Percentiles rank a stretch among this genome's conserved stretches.
These are phyloP conservation scores for Calliopsis andreniformis DNA, from an alignment of 1,140 invertebrate species.

Conservation along the genomic window DNA sequence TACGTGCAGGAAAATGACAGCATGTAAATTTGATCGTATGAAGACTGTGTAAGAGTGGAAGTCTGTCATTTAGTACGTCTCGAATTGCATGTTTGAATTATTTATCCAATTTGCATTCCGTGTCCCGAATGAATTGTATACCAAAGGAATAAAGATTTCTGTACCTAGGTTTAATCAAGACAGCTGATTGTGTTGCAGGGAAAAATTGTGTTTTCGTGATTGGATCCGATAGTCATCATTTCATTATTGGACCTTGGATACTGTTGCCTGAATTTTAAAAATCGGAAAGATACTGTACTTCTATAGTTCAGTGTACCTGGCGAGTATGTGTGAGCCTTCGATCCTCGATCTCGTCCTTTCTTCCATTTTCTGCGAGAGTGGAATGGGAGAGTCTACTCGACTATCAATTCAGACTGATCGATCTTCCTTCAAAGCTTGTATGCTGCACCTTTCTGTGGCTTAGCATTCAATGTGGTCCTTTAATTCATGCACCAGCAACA, in stretches of 20 bases:
- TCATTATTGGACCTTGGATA: too few species aligned
- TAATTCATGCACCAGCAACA: background rate
- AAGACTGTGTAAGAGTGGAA: too few species aligned
- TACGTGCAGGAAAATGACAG: background rate
- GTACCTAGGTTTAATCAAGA: background rate
- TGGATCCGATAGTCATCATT: background rate
- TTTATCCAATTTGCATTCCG: slow-evolving; percentile 20
- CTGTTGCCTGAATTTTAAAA: slow-evolving; percentile 31
- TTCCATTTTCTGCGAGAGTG: slow-evolving; percentile 2
- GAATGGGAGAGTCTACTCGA: slow-evolving; percentile 18
- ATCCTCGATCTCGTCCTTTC: slow-evolving; percentile 11
- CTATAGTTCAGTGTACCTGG: background rate
- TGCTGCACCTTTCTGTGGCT: background rate
- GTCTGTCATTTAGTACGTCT: too few species aligned
- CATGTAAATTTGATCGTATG: too few species aligned
- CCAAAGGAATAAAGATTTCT: background rate
- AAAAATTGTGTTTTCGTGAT: slow-evolving; percentile 43
- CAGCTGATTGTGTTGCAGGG: slow-evolving; percentile 3
- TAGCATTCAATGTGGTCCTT: background rate
- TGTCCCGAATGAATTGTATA: background rate
- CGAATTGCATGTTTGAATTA: slow-evolving; percentile 5
- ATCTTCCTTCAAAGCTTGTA: background rate
- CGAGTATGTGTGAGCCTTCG: background rate
- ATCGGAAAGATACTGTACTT: slow-evolving; percentile 5
- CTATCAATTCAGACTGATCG: slow-evolving; percentile 25